Evolutionary conservation across 37 sponge, comb jelly and placozoan genomes (phyloP).

Genomic region (Corticium candelabrum): DNA sequence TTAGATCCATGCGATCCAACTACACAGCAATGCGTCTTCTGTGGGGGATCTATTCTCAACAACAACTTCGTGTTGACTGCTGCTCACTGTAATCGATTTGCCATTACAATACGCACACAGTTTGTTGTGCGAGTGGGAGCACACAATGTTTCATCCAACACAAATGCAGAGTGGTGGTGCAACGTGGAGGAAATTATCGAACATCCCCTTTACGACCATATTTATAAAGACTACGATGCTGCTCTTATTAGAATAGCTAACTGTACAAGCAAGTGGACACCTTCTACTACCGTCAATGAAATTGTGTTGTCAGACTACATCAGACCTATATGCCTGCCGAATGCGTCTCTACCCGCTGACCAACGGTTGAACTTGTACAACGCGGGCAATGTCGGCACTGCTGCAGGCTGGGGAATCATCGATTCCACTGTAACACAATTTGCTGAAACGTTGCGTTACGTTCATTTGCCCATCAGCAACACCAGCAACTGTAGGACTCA

Average conservation of each 20-base stretch:
- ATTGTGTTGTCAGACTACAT: background rate
- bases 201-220: background rate
- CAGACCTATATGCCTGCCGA: background rate
- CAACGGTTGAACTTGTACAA: background rate
- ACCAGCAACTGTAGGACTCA: background rate
- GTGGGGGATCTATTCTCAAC: background rate
- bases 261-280: background rate
- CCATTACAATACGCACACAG: background rate
- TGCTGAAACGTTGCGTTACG: background rate
- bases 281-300: background rate
- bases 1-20: background rate
- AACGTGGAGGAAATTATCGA: background rate
- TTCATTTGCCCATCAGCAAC: background rate
- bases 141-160: background rate
- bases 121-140: background rate
- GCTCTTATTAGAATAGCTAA: background rate
- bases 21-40: background rate
- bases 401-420: background rate
- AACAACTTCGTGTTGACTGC: background rate
- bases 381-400: background rate
- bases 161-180: background rate
- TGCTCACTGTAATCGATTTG: background rate
- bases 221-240: background rate
- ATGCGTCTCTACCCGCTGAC: background rate
- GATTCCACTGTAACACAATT: background rate